These are phyloP conservation scores for Hydrotaea diabolus DNA, from an alignment of 2,888 invertebrate genomes.

Conservation along the genomic window DNA sequence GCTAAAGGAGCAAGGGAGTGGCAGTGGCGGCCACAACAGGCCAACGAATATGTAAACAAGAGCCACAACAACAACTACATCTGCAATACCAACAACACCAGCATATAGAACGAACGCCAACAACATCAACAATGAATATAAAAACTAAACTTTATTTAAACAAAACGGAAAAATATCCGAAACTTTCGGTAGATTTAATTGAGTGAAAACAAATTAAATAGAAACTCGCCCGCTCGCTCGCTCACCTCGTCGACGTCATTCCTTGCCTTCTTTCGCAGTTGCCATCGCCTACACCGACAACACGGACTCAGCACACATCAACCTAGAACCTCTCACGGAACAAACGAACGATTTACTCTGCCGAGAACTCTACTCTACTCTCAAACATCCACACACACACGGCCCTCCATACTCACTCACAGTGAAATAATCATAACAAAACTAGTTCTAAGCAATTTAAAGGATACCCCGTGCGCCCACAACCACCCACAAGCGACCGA, in stretches of 20 bases:
- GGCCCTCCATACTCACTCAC: no score
- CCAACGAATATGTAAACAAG: background rate
- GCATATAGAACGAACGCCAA: background rate
- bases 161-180: background rate
- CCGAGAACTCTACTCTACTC: no score
- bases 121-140: background rate
- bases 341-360: no score
- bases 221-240: background rate
- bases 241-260: background rate
- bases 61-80: background rate
- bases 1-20: no score
- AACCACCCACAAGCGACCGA: no score
- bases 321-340: no score
- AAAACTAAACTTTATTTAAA: constrained; percentile 4
- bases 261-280: no score
- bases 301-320: no score
- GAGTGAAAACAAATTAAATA: constrained; percentile 34
- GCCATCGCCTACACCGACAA: background rate
- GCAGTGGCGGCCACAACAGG: background rate
- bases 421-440: background rate
- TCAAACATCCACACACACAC: no score
- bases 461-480: constrained; percentile 17
- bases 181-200: constrained; percentile 28
- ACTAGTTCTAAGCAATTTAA: constrained; percentile 9
- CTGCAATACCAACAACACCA: background rate